phyloP scores from a whole-genome alignment of 2,888 invertebrate species.

The Xestia xanthographa region DNA sequence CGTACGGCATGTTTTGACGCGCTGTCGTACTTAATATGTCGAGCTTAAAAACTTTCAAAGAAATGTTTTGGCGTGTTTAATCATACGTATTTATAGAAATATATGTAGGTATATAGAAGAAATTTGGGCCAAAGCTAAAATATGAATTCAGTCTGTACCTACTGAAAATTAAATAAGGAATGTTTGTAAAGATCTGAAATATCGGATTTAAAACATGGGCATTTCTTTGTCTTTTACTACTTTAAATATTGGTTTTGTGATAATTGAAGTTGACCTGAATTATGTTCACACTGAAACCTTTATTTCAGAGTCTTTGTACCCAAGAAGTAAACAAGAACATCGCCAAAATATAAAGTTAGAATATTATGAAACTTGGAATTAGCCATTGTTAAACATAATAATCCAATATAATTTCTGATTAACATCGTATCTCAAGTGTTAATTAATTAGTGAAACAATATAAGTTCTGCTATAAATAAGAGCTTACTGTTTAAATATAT shows the following conservation, averaged over 20 bases:
- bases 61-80: slow-evolving; percentile 41
- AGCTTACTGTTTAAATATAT: background rate
- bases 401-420: background rate
- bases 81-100: slow-evolving; percentile 27
- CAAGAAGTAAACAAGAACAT: background rate
- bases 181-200: background rate
- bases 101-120: background rate
- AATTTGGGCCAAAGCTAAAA: slow-evolving; percentile 17
- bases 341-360: background rate
- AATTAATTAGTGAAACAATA: slow-evolving; percentile 42
- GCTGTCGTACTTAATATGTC: slow-evolving; percentile 60
- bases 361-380: background rate
- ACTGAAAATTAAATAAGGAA: background rate
- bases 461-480: slow-evolving; percentile 2
- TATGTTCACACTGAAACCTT: background rate
- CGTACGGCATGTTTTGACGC: slow-evolving; percentile 62
- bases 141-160: background rate
- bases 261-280: background rate
- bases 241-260: background rate
- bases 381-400: slow-evolving; percentile 3
- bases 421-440: background rate
- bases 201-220: background rate
- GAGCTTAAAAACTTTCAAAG: slow-evolving; percentile 38
- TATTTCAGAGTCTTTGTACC: background rate
- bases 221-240: background rate